Evolutionary conservation across 2,797 vertebrate species (phyloP).

Genomic region (Argyrosomus regius): DNA sequence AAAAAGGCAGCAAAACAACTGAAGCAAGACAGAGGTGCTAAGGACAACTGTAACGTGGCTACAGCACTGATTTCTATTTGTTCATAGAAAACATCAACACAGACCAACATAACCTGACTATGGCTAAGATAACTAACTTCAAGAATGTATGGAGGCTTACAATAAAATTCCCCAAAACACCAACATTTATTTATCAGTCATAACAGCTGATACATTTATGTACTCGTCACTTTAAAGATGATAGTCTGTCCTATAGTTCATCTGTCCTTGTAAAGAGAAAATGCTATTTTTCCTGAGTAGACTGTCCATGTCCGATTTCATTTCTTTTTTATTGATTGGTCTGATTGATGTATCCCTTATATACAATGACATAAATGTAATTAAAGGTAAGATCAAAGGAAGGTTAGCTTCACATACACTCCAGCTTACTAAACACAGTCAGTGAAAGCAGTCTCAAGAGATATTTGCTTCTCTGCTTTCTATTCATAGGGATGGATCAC

Average conservation of each 20-base stretch:
- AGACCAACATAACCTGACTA: background rate
- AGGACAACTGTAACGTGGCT: slow-evolving; percentile 5
- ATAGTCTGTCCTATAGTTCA: background rate
- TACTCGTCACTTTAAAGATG: background rate
- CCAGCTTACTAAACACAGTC: too few species aligned
- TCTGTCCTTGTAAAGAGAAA: too few species aligned
- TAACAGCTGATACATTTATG: background rate
- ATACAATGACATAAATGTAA: too few species aligned
- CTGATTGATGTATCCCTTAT: too few species aligned
- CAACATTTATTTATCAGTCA: background rate
- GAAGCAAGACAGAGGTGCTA: slow-evolving; percentile 35
- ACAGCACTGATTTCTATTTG: background rate
- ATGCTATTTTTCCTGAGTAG: too few species aligned
- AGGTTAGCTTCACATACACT: too few species aligned
- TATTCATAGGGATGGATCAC: too few species aligned
- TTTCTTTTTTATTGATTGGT: too few species aligned
- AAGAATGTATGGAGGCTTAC: background rate
- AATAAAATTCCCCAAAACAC: background rate
- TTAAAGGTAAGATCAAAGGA: too few species aligned
- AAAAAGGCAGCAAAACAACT: slow-evolving; percentile 53
- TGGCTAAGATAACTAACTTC: background rate
- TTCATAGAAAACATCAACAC: background rate
- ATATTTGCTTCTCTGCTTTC: too few species aligned
- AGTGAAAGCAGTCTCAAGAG: too few species aligned
- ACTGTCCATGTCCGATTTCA: too few species aligned